phyloP scores from a whole-genome alignment of 2,888 invertebrate species.

The Scaptomyza tumidula region DNA sequence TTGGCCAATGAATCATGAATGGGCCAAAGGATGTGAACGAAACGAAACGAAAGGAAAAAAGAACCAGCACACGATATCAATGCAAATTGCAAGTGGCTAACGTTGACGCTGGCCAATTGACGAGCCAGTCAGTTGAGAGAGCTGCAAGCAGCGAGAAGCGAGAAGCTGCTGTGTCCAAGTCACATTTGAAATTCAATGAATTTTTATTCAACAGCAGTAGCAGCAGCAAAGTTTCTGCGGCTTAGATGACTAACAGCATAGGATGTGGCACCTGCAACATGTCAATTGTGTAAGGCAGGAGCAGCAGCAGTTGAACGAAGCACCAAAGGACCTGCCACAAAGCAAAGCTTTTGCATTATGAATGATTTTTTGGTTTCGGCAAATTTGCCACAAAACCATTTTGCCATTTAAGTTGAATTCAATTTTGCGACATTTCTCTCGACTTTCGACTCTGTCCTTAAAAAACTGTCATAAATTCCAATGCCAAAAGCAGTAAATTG shows the following conservation, averaged over 20 bases:
- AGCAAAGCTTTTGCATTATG: conserved; percentile 68
- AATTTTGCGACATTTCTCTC: conserved; percentile 41
- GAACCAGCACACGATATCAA: conserved; percentile 54
- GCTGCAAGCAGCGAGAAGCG: neutral
- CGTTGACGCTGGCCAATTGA: conserved; percentile 62
- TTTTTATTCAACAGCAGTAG: conserved; percentile 70
- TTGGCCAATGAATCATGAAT: conserved; percentile 70
- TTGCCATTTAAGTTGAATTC: conserved; percentile 70
- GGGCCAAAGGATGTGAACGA: conserved; percentile 16
- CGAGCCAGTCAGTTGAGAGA: conserved; percentile 14
- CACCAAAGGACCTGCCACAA: conserved; percentile 48
- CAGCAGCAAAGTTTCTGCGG: conserved; percentile 49
- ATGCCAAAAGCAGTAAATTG: conserved; percentile 43
- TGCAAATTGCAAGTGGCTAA: conserved; percentile 74
- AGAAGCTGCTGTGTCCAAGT: conserved; percentile 42
- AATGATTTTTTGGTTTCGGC: conserved; percentile 66
- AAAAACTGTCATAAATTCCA: conserved; percentile 62
- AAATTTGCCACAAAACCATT: conserved; percentile 65
- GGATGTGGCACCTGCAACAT: conserved; percentile 56
- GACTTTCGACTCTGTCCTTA: conserved; percentile 39
- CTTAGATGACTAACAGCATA: conserved; percentile 68
- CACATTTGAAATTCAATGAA: conserved; percentile 83
- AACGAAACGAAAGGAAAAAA: neutral
- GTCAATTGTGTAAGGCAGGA: conserved; percentile 69
- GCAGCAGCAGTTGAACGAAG: neutral